These are phyloP conservation scores for Haemorhous mexicanus DNA, from an alignment of 2,113 vertebrate species.

Conservation along the genomic window DNA sequence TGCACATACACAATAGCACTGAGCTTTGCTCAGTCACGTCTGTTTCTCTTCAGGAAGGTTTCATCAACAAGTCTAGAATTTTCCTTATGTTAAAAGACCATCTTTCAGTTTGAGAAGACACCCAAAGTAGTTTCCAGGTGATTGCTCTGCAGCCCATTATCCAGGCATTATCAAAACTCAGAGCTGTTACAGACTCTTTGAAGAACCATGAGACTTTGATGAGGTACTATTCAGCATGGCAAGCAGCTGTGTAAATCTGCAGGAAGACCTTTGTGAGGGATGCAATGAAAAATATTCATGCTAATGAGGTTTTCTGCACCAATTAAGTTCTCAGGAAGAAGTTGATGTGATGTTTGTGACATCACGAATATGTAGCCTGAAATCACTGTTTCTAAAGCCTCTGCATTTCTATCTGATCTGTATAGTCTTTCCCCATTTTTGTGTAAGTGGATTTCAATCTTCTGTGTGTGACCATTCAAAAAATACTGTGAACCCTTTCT, in stretches of 20 bases:
- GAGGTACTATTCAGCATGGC: not conserved
- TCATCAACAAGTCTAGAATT: not conserved
- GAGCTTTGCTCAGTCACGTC: not conserved
- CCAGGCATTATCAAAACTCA: not conserved
- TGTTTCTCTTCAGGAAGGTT: not conserved
- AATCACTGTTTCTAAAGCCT: not conserved
- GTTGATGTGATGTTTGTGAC: not conserved
- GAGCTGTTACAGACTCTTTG: not conserved
- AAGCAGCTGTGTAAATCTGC: not conserved
- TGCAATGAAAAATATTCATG: not conserved
- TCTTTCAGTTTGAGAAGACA: not conserved
- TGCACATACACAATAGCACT: accelerated
- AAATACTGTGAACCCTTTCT: not conserved
- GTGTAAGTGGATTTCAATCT: not conserved
- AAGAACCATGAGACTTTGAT: not conserved
- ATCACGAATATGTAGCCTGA: not conserved
- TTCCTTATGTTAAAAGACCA: not conserved
- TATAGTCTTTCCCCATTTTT: not conserved
- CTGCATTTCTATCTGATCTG: not conserved
- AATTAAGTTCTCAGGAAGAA: not conserved
- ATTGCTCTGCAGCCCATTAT: not conserved
- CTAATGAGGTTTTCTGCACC: not conserved
- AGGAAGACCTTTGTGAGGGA: not conserved
- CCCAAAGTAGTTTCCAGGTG: not conserved
- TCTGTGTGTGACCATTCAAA: not conserved